These are phyloP conservation scores for Perognathus longimembris DNA, from an alignment of 2,113 vertebrate species.

Conservation along the genomic window DNA sequence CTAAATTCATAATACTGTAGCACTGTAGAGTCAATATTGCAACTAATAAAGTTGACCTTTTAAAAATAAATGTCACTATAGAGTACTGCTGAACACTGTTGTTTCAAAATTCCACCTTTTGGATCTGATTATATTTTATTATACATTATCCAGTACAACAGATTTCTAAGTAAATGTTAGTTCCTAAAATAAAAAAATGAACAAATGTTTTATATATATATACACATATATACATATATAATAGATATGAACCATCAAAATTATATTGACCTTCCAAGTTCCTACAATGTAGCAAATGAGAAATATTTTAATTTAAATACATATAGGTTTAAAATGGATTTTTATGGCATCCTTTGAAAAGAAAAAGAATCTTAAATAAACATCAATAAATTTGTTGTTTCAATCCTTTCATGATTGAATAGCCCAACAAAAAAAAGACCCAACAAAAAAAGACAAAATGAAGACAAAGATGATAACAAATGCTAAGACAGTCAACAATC, in stretches of 20 bases:
- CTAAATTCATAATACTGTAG: neutral
- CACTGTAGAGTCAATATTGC: neutral
- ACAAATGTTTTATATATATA: neutral
- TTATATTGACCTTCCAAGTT: constrained; percentile 8
- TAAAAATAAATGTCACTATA: neutral
- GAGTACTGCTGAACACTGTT: constrained; percentile 42
- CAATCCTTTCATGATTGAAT: neutral
- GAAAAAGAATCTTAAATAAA: constrained; percentile 8
- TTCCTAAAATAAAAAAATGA: constrained; percentile 23
- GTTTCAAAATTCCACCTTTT: constrained; percentile 24
- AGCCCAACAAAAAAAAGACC: constrained; percentile 39
- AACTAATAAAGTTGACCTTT: neutral
- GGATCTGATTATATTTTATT: constrained; percentile 24
- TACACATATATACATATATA: neutral
- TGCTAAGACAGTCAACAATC: neutral
- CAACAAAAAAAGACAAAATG: neutral
- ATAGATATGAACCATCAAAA: too few species aligned
- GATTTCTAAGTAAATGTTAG: constrained; percentile 16
- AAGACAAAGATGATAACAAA: neutral
- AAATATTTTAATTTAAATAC: constrained; percentile 50
- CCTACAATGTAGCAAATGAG: constrained; percentile 12
- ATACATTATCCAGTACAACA: constrained; percentile 36
- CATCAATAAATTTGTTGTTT: neutral
- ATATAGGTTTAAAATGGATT: constrained; percentile 12
- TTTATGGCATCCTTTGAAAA: constrained; percentile 30